Percentiles rank a stretch among this genome's conserved stretches.
Evolutionary conservation across 2,113 vertebrate species (phyloP).

Genomic region (Nothobranchius furzeri): DNA sequence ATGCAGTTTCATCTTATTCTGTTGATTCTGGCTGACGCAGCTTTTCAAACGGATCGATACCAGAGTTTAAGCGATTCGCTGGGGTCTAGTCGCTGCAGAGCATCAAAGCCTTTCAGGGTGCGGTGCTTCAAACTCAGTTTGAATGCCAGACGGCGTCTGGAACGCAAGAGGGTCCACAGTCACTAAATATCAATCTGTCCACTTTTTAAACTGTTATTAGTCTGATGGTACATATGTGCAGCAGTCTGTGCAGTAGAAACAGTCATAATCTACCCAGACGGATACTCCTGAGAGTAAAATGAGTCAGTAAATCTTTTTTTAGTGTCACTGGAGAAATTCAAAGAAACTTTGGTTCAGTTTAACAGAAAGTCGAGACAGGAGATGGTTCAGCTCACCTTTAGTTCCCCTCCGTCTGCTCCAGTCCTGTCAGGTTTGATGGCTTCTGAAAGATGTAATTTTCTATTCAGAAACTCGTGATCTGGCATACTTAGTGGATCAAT

Average conservation of each 20-base stretch:
- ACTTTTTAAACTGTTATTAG: slow-evolving; percentile 18
- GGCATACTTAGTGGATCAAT: slow-evolving; percentile 76
- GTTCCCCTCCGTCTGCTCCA: not conserved
- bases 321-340: slow-evolving; percentile 39
- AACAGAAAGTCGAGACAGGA: slow-evolving; percentile 1
- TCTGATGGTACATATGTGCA: slow-evolving; percentile 17
- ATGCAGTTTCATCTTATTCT: slow-evolving; percentile 30
- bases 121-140: slow-evolving; percentile 48
- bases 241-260: slow-evolving; percentile 23
- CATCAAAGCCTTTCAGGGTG: slow-evolving; percentile 62
- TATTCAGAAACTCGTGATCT: slow-evolving; percentile 36
- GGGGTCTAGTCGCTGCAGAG: slow-evolving; percentile 40
- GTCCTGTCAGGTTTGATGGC: slow-evolving; percentile 10
- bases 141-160: slow-evolving; percentile 61
- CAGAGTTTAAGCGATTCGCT: slow-evolving; percentile 62
- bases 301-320: slow-evolving; percentile 51
- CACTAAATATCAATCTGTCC: slow-evolving; percentile 32
- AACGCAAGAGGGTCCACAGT: slow-evolving; percentile 13
- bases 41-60: slow-evolving; percentile 57
- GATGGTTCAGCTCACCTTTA: slow-evolving; percentile 53
- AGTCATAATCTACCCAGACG: slow-evolving; percentile 39
- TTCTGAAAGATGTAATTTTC: slow-evolving; percentile 18
- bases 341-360: slow-evolving; percentile 31
- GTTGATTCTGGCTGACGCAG: slow-evolving; percentile 34
- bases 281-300: slow-evolving; percentile 30